A percentile compares a stretch with the other conserved stretches of the same genome.
These are phyloP conservation scores for Schizopygopsis malacanthus DNA, from an alignment of 2,797 vertebrate genomes.

Conservation along the genomic window DNA sequence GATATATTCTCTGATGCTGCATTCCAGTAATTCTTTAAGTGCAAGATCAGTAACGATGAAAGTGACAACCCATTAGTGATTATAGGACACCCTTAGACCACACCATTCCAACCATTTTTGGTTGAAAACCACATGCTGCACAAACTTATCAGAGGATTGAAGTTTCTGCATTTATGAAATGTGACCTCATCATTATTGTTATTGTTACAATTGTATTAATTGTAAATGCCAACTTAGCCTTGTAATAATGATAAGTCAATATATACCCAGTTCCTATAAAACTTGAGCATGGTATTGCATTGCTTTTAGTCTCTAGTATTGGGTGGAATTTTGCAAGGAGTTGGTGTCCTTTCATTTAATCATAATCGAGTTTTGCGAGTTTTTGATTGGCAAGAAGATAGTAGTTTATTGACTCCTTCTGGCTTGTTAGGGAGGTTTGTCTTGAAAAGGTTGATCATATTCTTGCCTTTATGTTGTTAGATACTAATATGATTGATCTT, in stretches of 20 bases:
- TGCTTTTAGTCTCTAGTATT: neutral
- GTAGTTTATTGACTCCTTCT: neutral
- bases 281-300: neutral
- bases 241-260: neutral
- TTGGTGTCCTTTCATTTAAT: neutral
- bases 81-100: neutral
- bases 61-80: neutral
- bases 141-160: neutral
- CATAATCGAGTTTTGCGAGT: neutral
- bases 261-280: neutral
- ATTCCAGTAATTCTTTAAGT: slow-evolving; percentile 33
- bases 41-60: neutral
- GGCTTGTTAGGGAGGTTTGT: neutral
- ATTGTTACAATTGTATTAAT: neutral
- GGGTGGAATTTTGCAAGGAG: neutral
- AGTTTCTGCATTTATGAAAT: neutral
- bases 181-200: neutral
- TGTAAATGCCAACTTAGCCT: neutral
- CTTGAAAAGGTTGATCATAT: neutral
- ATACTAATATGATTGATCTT: neutral
- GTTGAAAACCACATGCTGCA: neutral
- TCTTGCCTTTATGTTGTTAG: neutral
- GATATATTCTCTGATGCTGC: neutral
- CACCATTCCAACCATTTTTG: neutral
- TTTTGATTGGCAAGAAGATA: neutral